phyloP scores from a whole-genome alignment of 2,797 vertebrate genomes.

The Lindbergichthys nudifrons region DNA sequence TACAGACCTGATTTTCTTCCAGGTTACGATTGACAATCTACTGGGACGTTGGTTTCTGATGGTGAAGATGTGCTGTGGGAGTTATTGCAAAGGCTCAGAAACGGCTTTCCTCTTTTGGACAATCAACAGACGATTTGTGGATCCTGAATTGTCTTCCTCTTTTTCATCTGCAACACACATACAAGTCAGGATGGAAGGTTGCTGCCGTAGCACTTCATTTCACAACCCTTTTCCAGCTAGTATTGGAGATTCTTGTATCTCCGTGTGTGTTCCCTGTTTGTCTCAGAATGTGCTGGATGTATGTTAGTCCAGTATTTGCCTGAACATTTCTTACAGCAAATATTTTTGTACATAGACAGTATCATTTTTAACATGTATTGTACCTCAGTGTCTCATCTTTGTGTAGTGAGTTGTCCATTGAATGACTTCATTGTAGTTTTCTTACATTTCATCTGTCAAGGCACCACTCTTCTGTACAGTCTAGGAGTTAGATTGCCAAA shows the following conservation, averaged over 20 bases:
- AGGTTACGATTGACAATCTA: conserved; percentile 41
- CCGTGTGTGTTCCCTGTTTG: conserved; percentile 24
- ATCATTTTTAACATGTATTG: conserved; percentile 64
- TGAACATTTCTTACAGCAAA: conserved; percentile 63
- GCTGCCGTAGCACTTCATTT: conserved; percentile 40
- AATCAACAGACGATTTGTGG: conserved; percentile 45
- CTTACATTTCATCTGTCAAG: conserved; percentile 56
- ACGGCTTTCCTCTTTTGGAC: conserved; percentile 41
- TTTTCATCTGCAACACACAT: conserved; percentile 43
- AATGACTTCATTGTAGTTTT: conserved; percentile 38
- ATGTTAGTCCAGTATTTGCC: conserved; percentile 57
- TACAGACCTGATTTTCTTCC: conserved; percentile 15
- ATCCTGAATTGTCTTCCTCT: conserved; percentile 45
- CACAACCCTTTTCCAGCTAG: conserved; percentile 27
- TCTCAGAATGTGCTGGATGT: conserved; percentile 40
- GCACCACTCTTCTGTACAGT: conserved; percentile 46
- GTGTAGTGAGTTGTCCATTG: conserved; percentile 39
- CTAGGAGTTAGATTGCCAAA: conserved; percentile 78
- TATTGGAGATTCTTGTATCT: conserved; percentile 34
- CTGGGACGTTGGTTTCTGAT: conserved; percentile 25
- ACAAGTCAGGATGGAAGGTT: conserved; percentile 25
- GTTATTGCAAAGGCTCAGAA: conserved; percentile 51
- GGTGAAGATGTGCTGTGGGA: conserved; percentile 9
- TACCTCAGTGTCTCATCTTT: conserved; percentile 55
- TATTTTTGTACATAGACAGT: conserved; percentile 49